Evolutionary conservation across 1,140 invertebrate species (phyloP), one percentile per base, ranked within the genome.

Genomic region (Bombus haemorrhoidalis): DNA sequence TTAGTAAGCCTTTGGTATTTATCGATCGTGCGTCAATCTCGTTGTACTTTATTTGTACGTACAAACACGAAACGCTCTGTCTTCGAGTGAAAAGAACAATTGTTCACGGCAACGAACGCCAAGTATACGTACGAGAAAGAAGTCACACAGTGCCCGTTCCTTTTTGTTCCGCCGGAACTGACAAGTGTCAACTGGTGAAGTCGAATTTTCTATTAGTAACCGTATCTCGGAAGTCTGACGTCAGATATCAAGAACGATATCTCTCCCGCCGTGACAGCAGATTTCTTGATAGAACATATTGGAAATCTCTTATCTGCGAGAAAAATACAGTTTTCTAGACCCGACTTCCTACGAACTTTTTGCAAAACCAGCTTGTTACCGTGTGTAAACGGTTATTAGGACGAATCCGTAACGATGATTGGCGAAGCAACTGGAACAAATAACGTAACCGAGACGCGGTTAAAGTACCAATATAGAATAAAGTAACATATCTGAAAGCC

Each of bases 151-250:
- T 25, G 34, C 2, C 10, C 34, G 66, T 5, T 32, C 3, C 59
- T 32, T 22, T 41, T 12, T 34, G 10, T 72, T 81, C 74, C 74
- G 12, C n/a, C 57, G 39, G 34, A 12, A 73, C 57, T 43, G 78
- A 81, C 79, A 81, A 81, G 79, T 68, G 71, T 72, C 83, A 81
- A 80, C 78, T 59, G 25, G 34, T 34, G 69, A 81, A 73, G 81
- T 81, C 78, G 69, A 81, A 69, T 81, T 68, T 68, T 37, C 34
- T 85, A 81, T 74, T 85, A 75, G 78, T 32, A 74, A 25, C 43
- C 43, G 59, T 74, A 74, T 85, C 83, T 43, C 25, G 68, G 8
- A 43, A 47, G 68, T 73, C 37, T n/a, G 78, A 85, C 77, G 68
- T 71, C 66, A 66, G 71, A 66, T 73, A 73, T 39, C 57, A 74